phyloP scores from a whole-genome alignment of 2,113 vertebrate species.

The human (Homo sapiens) region DNA sequence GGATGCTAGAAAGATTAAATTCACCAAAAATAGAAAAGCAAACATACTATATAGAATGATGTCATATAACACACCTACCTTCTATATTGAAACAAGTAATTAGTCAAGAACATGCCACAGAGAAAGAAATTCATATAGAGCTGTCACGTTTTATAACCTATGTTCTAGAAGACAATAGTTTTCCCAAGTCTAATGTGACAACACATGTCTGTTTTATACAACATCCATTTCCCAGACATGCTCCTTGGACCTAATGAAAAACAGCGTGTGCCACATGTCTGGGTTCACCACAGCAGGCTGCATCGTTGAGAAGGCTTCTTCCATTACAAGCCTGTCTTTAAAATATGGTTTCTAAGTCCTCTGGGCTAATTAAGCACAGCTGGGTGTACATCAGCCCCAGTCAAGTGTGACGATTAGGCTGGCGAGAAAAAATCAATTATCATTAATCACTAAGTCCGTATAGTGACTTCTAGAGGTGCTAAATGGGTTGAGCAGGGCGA shows the following conservation, averaged over 20 bases:
- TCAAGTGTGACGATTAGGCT: slow-evolving; percentile 72
- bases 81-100: slow-evolving; percentile 11
- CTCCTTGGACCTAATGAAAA: slow-evolving; percentile 50
- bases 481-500: slow-evolving; percentile 42
- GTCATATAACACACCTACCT: background rate
- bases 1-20: background rate
- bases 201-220: background rate
- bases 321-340: slow-evolving; percentile 61
- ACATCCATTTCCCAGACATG: slow-evolving; percentile 33
- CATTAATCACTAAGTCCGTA: slow-evolving; percentile 74
- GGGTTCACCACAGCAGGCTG: slow-evolving; percentile 36
- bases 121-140: slow-evolving; percentile 32
- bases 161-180: background rate
- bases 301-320: slow-evolving; percentile 55
- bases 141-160: background rate
- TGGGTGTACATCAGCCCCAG: slow-evolving; percentile 51
- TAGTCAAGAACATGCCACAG: background rate
- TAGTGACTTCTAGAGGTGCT: slow-evolving; percentile 68
- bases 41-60: background rate
- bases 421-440: slow-evolving; percentile 77
- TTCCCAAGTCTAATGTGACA: background rate
- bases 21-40: slow-evolving; percentile 34
- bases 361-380: slow-evolving; percentile 76
- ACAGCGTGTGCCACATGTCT: background rate
- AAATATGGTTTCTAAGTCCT: slow-evolving; percentile 72